These are phyloP conservation scores for Poecile atricapillus DNA, from an alignment of 2,113 vertebrate genomes.

Conservation along the genomic window DNA sequence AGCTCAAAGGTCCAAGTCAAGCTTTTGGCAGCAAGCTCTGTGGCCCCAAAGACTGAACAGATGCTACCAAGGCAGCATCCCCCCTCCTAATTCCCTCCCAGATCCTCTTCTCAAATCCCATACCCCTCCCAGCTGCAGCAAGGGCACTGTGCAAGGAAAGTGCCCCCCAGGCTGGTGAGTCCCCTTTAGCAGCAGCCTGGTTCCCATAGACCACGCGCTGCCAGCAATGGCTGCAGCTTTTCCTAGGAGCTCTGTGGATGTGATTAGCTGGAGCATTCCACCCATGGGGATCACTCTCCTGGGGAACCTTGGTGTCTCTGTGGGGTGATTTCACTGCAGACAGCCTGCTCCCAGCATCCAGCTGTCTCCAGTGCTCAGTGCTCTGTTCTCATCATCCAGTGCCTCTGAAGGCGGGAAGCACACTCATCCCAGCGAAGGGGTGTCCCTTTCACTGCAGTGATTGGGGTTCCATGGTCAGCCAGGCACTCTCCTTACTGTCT, in stretches of 20 bases:
- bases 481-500: background rate
- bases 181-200: background rate
- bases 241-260: background rate
- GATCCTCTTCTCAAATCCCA: background rate
- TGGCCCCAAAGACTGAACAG: rapidly evolving
- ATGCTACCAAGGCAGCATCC: background rate
- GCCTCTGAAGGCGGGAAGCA: background rate
- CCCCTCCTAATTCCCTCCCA: background rate
- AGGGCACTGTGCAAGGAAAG: background rate
- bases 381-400: background rate
- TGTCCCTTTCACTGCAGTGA: background rate
- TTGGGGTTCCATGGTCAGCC: background rate
- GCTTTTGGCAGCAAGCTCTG: background rate
- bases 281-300: background rate
- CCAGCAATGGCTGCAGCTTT: background rate
- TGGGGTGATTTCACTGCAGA: background rate
- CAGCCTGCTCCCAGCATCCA: background rate
- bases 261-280: background rate
- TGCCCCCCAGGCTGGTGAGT: rapidly evolving
- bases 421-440: background rate
- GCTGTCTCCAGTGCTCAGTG: background rate
- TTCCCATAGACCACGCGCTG: background rate
- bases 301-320: background rate
- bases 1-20: background rate
- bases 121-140: background rate